Base-by-base conservation (phyloP, 2,797 vertebrate species). In the Amazonetta brasiliensis region DNA sequence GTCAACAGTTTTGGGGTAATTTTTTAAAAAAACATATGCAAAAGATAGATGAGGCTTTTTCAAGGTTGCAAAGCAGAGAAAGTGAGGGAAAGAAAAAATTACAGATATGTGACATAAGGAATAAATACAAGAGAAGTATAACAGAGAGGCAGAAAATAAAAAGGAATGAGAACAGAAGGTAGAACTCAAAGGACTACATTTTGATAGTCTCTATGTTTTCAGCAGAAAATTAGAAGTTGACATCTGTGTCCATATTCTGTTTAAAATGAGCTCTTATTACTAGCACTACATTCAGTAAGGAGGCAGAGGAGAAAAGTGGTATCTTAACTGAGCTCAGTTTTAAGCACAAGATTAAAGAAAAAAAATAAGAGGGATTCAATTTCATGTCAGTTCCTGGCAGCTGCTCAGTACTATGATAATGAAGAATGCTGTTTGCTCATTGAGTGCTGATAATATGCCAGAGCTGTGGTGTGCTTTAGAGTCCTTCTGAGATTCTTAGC, bases 321-420 rank as follows among this genome's bases (percentile, higher is more conserved):
- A 74, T 67, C 48, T 73, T 69, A 44, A 83, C 37, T 71, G 35
- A 77, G 69, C 55, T 89, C 25, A 81, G 28, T 50, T 87, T 58
- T 68, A 91, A 72, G 50, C 33, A 11, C 11, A 44, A 69, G 35
- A 88, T 87, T 59, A 77, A 91, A 62, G 13, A 50, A 41, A 95
- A 76, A 64, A 68, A 91, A 90, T 71, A 35, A 71, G 17, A 83
- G 4, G 18, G 66, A 85, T 85, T 88, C n/a, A 86, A 66, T 89
- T 88, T 73, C 62, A 55, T 7, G 28, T 37, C 66, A 82, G 63
- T 4, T 92, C 69, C 80, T 91, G 87, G 80, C 91, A 94, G 87
- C 85, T 82, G 66, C 67, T 90, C 73, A 88, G 43, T 20, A 44
- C 43, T 44, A 44, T 44, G 43, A 44, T 44, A 44, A 44, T 20